Evolutionary conservation across 2,888 invertebrate genomes (phyloP), one percentile per base, ranked within the genome.

Genomic region (Furcula furcula): DNA sequence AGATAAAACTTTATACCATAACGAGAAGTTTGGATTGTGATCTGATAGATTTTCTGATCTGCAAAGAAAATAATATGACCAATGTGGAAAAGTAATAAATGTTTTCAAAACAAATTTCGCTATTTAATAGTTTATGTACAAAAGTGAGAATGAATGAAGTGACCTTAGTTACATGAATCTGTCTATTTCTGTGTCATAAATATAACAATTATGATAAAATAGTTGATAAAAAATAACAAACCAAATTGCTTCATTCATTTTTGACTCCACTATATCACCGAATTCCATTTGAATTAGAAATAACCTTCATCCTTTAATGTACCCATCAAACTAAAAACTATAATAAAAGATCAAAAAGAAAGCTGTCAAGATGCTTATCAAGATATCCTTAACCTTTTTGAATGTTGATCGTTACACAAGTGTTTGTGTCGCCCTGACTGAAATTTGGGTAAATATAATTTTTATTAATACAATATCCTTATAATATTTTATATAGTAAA

Each of bases 291-390:
- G 44, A 41, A 21, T 43, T 45, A 46, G 41, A 34, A 33, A 31
- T 55, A 53, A 55, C 59, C 55, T 48, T 51, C 45, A 51, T 53
- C 40, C 34, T 36, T 40, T 40, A 36, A 42, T 49, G 43, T 46
- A 55, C 40, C 39, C 40, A 55, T 55, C 33, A 41, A 45, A 45
- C 53, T 60, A 59, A 53, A 50, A 38, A 56, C 46, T 50, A 36
- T 58, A 50, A 45, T 46, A 54, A 36, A 52, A 57, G 58, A 53
- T 53, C 55, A 46, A 62, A 76, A 78, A 78, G 76, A 87, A 87
- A 88, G 86, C 80, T 88, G 88, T 88, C 88, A 88, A 87, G 88
- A 88, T 88, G 87, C 85, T 82, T 72, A 65, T 76, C 83, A 83
- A 82, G 83, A 78, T 55, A 74, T 70, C 67, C 58, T 69, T 63